phyloP scores from a whole-genome alignment of 2,888 invertebrate species.

The Carcina quercana region DNA sequence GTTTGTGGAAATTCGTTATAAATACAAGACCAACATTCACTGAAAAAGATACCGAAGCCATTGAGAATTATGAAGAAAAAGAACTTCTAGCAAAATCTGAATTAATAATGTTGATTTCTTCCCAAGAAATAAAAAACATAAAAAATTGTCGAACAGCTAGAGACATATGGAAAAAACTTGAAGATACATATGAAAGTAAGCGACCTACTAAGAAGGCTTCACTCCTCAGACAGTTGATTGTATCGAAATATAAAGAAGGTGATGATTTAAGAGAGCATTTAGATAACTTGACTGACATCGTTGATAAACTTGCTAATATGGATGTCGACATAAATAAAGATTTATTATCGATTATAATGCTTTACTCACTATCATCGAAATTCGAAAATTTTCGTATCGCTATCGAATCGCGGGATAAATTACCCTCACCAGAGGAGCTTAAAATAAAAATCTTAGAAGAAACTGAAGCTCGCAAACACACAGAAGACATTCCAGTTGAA shows the following conservation, averaged over 20 bases:
- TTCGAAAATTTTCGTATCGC: conserved; percentile 35
- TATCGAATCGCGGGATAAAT: conserved; percentile 31
- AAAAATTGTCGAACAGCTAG: conserved; percentile 25
- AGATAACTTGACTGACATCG: conserved; percentile 30
- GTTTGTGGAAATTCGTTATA: background rate
- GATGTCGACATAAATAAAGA: conserved; percentile 27
- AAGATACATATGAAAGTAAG: conserved; percentile 33
- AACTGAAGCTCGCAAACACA: conserved; percentile 12
- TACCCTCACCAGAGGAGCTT: conserved; percentile 25
- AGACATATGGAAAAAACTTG: conserved; percentile 35
- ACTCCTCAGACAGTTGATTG: conserved; percentile 33
- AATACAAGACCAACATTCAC: background rate
- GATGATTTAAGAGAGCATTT: conserved; percentile 32
- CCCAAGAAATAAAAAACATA: conserved; percentile 28
- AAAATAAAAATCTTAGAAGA: conserved; percentile 29
- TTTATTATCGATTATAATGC: conserved; percentile 27
- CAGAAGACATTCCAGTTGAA: background rate
- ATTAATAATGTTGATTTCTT: conserved; percentile 6
- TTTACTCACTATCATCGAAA: conserved; percentile 29
- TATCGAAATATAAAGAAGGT: conserved; percentile 30
- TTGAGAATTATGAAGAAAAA: background rate
- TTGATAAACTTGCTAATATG: conserved; percentile 33
- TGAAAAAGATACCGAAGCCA: background rate
- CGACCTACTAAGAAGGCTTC: conserved; percentile 43
- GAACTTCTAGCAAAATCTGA: conserved; percentile 6